These are phyloP conservation scores for Brotula barbata DNA, from an alignment of 2,797 vertebrate species.

Conservation along the genomic window DNA sequence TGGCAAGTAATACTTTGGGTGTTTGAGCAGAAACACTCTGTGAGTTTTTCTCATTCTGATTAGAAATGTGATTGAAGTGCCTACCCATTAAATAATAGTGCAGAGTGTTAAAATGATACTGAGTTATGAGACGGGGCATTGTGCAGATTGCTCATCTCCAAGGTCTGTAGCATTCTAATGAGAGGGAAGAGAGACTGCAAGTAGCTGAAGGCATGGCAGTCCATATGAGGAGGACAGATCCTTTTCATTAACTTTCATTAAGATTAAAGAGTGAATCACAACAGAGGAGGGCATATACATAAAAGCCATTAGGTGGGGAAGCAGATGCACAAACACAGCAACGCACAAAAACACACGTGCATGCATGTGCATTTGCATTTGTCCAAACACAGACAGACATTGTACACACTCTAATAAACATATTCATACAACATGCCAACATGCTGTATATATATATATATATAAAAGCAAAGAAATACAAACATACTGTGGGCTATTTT, in stretches of 20 bases:
- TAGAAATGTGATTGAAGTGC: conserved; percentile 58
- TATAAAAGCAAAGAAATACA: conserved; percentile 7
- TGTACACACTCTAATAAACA: too few species aligned
- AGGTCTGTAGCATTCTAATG: conserved; percentile 49
- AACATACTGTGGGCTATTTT: background rate
- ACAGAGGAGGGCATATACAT: conserved; percentile 44
- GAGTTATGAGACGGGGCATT: conserved; percentile 17
- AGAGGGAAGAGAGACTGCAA: conserved; percentile 43
- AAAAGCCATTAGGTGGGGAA: conserved; percentile 37
- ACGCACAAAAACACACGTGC: conserved; percentile 24
- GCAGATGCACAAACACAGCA: background rate
- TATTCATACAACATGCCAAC: too few species aligned
- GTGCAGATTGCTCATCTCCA: conserved; percentile 52
- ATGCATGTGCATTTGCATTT: background rate
- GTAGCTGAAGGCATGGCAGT: conserved; percentile 42
- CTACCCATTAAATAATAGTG: conserved; percentile 51
- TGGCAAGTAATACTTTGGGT: conserved; percentile 27
- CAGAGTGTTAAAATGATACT: conserved; percentile 42
- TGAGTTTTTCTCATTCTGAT: conserved; percentile 56
- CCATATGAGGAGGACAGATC: conserved; percentile 45
- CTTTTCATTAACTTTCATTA: conserved; percentile 69
- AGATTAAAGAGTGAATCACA: conserved; percentile 60
- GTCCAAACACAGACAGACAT: conserved; percentile 18
- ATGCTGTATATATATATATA: background rate
- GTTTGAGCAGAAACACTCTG: conserved; percentile 47